Percentiles rank a stretch among this genome's conserved stretches.
phyloP scores from a whole-genome alignment of 2,888 invertebrate genomes.

The Masnerella sp. region DNA sequence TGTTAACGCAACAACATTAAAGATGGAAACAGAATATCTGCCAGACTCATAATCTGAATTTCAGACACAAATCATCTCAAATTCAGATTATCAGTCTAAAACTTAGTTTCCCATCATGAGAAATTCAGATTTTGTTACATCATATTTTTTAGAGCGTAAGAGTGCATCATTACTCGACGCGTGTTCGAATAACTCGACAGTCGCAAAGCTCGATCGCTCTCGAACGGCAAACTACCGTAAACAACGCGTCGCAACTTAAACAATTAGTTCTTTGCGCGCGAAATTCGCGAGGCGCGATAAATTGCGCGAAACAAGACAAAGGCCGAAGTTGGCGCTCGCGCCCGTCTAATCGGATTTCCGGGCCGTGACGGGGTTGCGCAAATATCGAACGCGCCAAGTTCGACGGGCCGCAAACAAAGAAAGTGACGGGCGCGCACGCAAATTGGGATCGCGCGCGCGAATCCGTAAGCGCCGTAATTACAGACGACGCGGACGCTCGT shows the following conservation, averaged over 20 bases:
- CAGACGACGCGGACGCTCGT: slow-evolving; percentile 41
- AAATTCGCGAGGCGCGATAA: slow-evolving; percentile 12
- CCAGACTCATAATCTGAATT: too few species aligned
- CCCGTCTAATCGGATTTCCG: slow-evolving; percentile 8
- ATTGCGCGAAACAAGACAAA: slow-evolving; percentile 22
- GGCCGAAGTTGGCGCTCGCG: background rate
- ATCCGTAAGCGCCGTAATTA: slow-evolving; percentile 36
- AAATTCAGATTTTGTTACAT: too few species aligned
- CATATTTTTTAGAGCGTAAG: too few species aligned
- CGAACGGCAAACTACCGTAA: slow-evolving; percentile 8
- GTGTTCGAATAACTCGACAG: slow-evolving; percentile 2
- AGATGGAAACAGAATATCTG: too few species aligned
- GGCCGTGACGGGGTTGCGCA: background rate
- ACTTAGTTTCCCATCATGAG: too few species aligned
- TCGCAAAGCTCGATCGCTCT: slow-evolving; percentile 9
- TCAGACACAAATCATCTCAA: too few species aligned
- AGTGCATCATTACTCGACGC: slow-evolving; percentile 7
- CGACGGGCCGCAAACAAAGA: slow-evolving; percentile 15
- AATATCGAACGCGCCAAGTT: slow-evolving; percentile 25
- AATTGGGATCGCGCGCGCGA: slow-evolving; percentile 28
- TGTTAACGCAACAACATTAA: too few species aligned
- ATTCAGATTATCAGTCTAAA: too few species aligned
- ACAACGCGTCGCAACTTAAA: slow-evolving; percentile 31
- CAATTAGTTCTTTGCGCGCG: slow-evolving; percentile 24
- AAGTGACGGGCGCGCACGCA: slow-evolving; percentile 13